These are phyloP conservation scores for Troides oblongomaculatus DNA, from an alignment of 2,888 invertebrate genomes.

Conservation along the genomic window DNA sequence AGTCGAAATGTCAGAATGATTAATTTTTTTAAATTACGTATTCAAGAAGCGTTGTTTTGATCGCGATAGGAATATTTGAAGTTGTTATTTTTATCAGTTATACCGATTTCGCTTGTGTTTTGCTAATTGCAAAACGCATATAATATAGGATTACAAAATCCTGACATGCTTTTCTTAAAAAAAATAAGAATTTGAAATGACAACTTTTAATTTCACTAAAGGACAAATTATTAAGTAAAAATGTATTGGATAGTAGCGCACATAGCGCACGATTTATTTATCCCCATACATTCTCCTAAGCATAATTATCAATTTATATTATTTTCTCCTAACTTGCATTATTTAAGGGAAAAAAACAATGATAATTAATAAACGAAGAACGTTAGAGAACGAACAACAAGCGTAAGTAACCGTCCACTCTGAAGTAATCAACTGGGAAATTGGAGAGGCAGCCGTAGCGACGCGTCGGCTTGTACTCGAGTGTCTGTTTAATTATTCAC, in stretches of 20 bases:
- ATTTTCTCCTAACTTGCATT: not conserved
- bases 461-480: constrained; percentile 16
- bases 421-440: constrained; percentile 38
- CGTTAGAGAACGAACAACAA: constrained; percentile 8
- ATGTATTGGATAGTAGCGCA: too few species aligned
- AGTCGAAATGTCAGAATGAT: not conserved
- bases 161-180: not conserved
- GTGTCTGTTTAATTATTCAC: constrained; percentile 30
- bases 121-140: not conserved
- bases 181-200: constrained; percentile 19
- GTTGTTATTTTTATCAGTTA: not conserved
- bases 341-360: constrained; percentile 3
- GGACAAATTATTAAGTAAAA: too few species aligned
- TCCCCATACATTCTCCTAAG: too few species aligned
- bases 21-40: not conserved
- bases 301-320: not conserved
- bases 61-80: not conserved
- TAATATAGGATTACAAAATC: too few species aligned
- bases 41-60: not conserved
- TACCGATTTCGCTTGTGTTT: not conserved
- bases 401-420: constrained; percentile 33
- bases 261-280: too few species aligned
- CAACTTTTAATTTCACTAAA: too few species aligned
- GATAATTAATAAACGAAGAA: constrained; percentile 10
- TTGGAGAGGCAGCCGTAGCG: constrained; percentile 31